Evolutionary conservation across 92 coral and sea anemone species (phyloP).

Genomic region (Parazoanthus atlanticus): DNA sequence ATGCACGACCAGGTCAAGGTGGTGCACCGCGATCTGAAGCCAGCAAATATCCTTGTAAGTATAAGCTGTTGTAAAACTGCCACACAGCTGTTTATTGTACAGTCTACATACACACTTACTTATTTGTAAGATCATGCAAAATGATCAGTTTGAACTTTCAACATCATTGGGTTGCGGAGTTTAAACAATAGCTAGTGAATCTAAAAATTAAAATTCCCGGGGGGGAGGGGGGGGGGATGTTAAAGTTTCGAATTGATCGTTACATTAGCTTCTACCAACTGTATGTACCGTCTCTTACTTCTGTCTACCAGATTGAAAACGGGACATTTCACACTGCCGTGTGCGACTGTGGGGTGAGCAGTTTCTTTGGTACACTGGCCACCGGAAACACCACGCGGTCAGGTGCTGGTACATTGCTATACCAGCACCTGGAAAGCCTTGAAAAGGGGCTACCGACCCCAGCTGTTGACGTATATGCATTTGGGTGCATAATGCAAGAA

Average conservation of each 20-base stretch:
- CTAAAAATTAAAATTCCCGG: too few relatives aligned
- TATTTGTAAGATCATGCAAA: not conserved
- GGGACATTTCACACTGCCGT: slow-evolving; percentile 12
- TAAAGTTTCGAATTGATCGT: too few relatives aligned
- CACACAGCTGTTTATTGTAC: too few relatives aligned
- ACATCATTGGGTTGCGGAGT: too few relatives aligned
- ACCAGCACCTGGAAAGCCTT: slow-evolving; percentile 24
- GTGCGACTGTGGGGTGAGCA: slow-evolving; percentile 35
- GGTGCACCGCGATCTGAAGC: slow-evolving; percentile 38
- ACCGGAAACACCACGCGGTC: slow-evolving; percentile 14
- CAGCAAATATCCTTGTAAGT: slow-evolving; percentile 39
- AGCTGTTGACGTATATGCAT: slow-evolving; percentile 14
- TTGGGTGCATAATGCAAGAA: slow-evolving; percentile 25
- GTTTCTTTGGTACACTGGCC: slow-evolving; percentile 22
- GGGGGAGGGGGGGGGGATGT: too few relatives aligned
- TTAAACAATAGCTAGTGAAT: too few relatives aligned
- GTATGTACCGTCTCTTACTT: not conserved
- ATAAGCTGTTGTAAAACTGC: not conserved
- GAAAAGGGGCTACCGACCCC: slow-evolving; percentile 11
- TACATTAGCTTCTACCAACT: too few relatives aligned
- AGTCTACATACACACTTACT: not conserved
- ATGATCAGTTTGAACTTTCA: not conserved
- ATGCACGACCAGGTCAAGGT: slow-evolving; percentile 7
- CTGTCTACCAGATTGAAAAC: slow-evolving; percentile 27
- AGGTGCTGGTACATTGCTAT: slow-evolving; percentile 18